Evolutionary conservation across 2,888 invertebrate species (phyloP).

Genomic region (Hirtodrosophila confusa): DNA sequence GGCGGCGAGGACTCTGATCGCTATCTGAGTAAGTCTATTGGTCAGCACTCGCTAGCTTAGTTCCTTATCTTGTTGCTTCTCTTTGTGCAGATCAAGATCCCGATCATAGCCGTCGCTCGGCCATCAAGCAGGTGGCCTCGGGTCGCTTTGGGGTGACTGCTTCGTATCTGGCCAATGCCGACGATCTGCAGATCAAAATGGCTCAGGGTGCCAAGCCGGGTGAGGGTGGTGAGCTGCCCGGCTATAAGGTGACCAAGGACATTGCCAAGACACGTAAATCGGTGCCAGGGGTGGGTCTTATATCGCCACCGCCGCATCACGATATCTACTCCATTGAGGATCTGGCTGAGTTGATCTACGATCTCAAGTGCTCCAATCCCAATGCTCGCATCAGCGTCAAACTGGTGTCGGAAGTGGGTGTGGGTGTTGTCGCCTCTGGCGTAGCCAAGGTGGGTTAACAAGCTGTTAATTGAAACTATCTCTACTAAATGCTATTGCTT

Average conservation of each 20-base stretch:
- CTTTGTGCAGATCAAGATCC: constrained; percentile 87
- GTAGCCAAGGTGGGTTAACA: constrained; percentile 92
- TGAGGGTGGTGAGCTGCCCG: constrained; percentile 98
- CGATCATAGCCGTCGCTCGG: constrained; percentile 93
- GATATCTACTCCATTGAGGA: constrained; percentile 99
- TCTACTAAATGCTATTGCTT: background rate
- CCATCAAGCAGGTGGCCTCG: constrained; percentile 99
- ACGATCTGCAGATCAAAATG: constrained; percentile 99
- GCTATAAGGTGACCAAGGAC: constrained; percentile 94
- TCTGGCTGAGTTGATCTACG: constrained; percentile 98
- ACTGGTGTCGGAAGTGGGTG: constrained; percentile 98
- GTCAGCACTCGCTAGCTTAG: too few relatives aligned
- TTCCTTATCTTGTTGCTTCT: background rate
- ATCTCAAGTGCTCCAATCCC: constrained; percentile 98
- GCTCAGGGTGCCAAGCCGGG: constrained; percentile 99
- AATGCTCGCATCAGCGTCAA: constrained; percentile 97
- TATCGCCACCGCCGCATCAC: constrained; percentile 99
- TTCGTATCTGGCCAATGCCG: constrained; percentile 97
- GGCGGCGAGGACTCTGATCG: constrained; percentile 94
- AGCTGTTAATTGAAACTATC: background rate
- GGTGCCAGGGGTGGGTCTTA: constrained; percentile 97
- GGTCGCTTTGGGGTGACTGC: constrained; percentile 99
- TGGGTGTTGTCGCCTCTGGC: constrained; percentile 99
- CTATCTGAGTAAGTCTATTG: constrained; percentile 86
- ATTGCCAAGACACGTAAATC: constrained; percentile 98